These are phyloP conservation scores for Nannobrachium achirus DNA, from an alignment of 2,113 vertebrate genomes.

Conservation along the genomic window DNA sequence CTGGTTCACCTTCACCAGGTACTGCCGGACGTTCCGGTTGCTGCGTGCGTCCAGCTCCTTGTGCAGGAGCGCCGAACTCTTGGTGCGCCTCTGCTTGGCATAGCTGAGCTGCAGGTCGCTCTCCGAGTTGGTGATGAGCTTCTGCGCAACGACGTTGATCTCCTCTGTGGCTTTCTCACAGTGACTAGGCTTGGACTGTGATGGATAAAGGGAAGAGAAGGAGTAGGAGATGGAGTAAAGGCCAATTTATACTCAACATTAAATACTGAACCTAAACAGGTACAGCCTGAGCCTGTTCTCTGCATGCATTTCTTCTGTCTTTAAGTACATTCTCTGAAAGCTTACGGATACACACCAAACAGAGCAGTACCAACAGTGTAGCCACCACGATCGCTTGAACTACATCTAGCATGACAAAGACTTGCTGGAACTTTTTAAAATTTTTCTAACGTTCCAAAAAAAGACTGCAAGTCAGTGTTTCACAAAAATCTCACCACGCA, in stretches of 20 bases:
- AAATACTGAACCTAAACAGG: too few species aligned
- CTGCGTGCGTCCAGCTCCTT: conserved; percentile 93
- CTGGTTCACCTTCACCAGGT: conserved; percentile 93
- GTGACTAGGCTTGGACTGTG: conserved; percentile 87
- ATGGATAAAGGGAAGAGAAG: neutral
- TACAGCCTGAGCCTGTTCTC: too few species aligned
- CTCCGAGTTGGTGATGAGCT: conserved; percentile 94
- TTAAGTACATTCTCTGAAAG: too few species aligned
- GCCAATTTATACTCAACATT: too few species aligned
- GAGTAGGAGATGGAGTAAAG: neutral
- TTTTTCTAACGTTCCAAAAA: too few species aligned
- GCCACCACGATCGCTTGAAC: too few species aligned
- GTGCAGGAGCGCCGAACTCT: conserved; percentile 92
- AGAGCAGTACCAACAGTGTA: too few species aligned
- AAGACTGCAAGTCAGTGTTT: too few species aligned
- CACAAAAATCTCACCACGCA: conserved; percentile 82
- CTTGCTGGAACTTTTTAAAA: too few species aligned
- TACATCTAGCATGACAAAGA: too few species aligned
- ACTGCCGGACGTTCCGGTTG: conserved; percentile 89
- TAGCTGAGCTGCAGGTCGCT: conserved; percentile 94
- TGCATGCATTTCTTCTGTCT: too few species aligned
- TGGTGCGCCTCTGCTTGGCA: conserved; percentile 92
- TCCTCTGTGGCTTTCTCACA: conserved; percentile 92
- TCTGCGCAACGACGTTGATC: conserved; percentile 89
- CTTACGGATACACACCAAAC: too few species aligned